These are phyloP conservation scores for Noctua pronuba DNA, from an alignment of 2,888 invertebrate genomes.

Conservation along the genomic window DNA sequence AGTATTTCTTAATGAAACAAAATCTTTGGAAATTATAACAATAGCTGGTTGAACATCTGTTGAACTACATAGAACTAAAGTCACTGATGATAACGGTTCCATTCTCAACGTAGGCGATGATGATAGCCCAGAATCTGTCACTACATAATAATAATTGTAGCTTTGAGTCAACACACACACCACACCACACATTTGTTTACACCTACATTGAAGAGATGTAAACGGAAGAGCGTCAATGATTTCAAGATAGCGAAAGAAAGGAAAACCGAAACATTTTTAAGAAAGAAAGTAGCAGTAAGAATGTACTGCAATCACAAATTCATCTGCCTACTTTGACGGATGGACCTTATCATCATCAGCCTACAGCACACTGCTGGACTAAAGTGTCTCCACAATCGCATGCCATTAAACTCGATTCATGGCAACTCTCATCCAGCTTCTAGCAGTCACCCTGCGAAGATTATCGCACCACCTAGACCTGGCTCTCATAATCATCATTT, in stretches of 20 bases:
- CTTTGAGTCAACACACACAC: background rate
- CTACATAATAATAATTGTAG: constrained; percentile 6
- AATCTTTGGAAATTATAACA: background rate
- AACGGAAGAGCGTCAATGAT: background rate
- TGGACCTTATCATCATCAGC: background rate
- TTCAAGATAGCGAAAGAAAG: background rate
- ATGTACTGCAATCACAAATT: background rate
- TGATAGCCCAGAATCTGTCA: background rate
- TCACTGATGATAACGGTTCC: background rate
- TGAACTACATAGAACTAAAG: background rate
- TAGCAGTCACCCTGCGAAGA: background rate
- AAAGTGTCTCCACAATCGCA: background rate
- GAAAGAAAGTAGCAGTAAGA: background rate
- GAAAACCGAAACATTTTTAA: background rate
- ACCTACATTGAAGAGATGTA: background rate
- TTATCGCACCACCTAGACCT: too few species aligned
- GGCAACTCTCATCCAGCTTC: background rate
- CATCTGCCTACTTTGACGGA: background rate
- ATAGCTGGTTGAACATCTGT: background rate
- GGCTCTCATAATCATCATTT: background rate
- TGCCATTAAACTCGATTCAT: background rate
- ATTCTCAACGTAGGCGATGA: constrained; percentile 15
- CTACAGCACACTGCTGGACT: background rate
- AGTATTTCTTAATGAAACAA: background rate
- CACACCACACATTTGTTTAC: background rate